Evolutionary conservation across 2,797 vertebrate species (phyloP), one percentile per base, ranked within the genome.

Genomic region (Halcyon chelicuti): DNA sequence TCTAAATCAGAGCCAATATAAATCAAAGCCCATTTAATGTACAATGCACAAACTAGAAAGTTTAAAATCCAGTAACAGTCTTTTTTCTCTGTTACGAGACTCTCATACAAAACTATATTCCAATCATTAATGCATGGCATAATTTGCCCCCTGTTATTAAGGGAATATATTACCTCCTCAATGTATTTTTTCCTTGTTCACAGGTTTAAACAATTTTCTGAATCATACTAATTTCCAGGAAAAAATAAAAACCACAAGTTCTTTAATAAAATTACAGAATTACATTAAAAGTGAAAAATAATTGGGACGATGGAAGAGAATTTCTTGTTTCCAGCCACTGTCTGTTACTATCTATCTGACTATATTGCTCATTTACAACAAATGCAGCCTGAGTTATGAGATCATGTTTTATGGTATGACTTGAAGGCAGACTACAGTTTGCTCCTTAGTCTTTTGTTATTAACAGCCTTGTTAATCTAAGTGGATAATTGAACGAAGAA

Each of bases 1-100:
- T 58, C 76, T 91, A 95, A 95, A 93, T 94, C 86, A 93, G 58
- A 96, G 28, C 18, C 23, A 35, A 26, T 81, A 90, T 92, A 96
- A 95, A 97, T 93, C 62, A 92, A 44, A 8, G 15, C 39, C 88
- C 51, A 37, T 92, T 92, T 90, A 90, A 79, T 3, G 8, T 84
- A 31, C 51, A 39, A 20, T 54, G 25, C 9, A 51, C 51, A 75
- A 96, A 62, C 73, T 60, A 65, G 58, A 86, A 95, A 88, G 35
- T 92, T 92, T 86, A 70, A 55, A 93, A 84, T 68, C 33, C 57
- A 83, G n/a, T 51, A 80, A 28, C 35, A 46, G 21, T 26, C 28
- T n/a, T 62, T 90, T 76, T 72, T 47, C 25, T 89, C 37, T 81
- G 15, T 65, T 66, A 44, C 0, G 1, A 83, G 39, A 81, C 18